Evolutionary conservation across 2,113 vertebrate genomes (phyloP).

Genomic region (Oncorhynchus masou): DNA sequence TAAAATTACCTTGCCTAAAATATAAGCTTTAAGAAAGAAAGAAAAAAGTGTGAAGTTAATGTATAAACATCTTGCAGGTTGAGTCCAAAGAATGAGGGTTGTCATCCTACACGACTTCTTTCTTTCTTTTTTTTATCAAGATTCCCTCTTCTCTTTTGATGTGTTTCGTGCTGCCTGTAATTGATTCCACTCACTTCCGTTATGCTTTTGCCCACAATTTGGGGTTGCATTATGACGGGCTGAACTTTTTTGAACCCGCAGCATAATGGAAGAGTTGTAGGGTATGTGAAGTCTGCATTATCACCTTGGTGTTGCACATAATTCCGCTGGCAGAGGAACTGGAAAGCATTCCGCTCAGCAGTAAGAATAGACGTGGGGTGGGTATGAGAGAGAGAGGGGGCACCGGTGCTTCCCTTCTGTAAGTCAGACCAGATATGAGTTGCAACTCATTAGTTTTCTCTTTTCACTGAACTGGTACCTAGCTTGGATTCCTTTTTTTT

Average conservation of each 20-base stretch:
- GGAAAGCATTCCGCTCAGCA: slow-evolving; percentile 15
- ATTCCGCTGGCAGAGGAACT: slow-evolving; percentile 48
- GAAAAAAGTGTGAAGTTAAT: slow-evolving; percentile 40
- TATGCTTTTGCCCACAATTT: slow-evolving; percentile 69
- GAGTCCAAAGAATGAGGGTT: slow-evolving; percentile 40
- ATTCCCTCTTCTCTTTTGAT: slow-evolving; percentile 66
- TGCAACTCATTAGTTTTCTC: background rate
- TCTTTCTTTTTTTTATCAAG: slow-evolving; percentile 58
- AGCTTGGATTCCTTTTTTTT: background rate
- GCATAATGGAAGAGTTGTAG: slow-evolving; percentile 64
- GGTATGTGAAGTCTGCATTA: slow-evolving; percentile 59
- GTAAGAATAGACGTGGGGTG: background rate
- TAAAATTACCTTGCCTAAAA: slow-evolving; percentile 2
- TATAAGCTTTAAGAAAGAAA: slow-evolving; percentile 27
- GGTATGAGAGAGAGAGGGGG: background rate
- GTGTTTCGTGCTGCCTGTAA: slow-evolving; percentile 63
- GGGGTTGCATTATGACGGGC: slow-evolving; percentile 56
- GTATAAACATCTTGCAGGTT: slow-evolving; percentile 53
- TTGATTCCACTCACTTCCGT: slow-evolving; percentile 68
- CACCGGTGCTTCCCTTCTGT: background rate
- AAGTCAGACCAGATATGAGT: background rate
- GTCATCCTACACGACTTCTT: slow-evolving; percentile 44
- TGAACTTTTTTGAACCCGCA: slow-evolving; percentile 61
- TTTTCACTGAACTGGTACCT: background rate
- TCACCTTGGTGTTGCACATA: slow-evolving; percentile 59